Evolutionary conservation across 1,140 invertebrate genomes (phyloP).

Genomic region (Riptortus pedestris): DNA sequence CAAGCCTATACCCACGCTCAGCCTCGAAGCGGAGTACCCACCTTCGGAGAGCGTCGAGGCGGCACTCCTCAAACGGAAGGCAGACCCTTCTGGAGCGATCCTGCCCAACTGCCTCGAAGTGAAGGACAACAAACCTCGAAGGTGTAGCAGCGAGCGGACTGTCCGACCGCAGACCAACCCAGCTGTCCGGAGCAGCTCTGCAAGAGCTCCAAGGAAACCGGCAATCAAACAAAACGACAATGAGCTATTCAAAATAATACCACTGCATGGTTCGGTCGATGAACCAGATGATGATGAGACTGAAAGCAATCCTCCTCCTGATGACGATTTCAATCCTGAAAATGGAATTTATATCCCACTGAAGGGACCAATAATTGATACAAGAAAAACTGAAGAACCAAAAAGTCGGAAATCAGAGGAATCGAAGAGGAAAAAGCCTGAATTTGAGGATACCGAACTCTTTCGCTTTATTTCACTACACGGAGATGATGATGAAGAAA

Average conservation of each 20-base stretch:
- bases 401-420: slow-evolving; percentile 8
- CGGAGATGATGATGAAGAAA: slow-evolving; percentile 28
- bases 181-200: neutral
- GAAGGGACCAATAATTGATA: slow-evolving; percentile 29
- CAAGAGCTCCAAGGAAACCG: neutral
- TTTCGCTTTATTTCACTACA: slow-evolving; percentile 31
- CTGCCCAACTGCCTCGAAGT: slow-evolving; percentile 32
- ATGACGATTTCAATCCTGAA: slow-evolving; percentile 22
- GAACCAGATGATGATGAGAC: slow-evolving; percentile 21
- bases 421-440: slow-evolving; percentile 21
- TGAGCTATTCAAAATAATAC: slow-evolving; percentile 27
- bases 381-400: neutral
- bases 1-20: slow-evolving; percentile 45
- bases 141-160: neutral
- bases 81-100: slow-evolving; percentile 45
- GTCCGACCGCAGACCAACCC: neutral
- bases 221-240: slow-evolving; percentile 11
- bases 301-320: no score
- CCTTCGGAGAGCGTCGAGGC: slow-evolving; percentile 50
- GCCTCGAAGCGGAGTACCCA: slow-evolving; percentile 42
- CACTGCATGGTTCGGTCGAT: slow-evolving; percentile 28
- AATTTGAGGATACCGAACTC: slow-evolving; percentile 29
- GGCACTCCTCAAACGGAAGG: slow-evolving; percentile 47
- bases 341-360: slow-evolving; percentile 32
- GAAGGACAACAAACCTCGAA: neutral